phyloP scores from a whole-genome alignment of 2,797 vertebrate species.

The Urocyon cinereoargenteus region DNA sequence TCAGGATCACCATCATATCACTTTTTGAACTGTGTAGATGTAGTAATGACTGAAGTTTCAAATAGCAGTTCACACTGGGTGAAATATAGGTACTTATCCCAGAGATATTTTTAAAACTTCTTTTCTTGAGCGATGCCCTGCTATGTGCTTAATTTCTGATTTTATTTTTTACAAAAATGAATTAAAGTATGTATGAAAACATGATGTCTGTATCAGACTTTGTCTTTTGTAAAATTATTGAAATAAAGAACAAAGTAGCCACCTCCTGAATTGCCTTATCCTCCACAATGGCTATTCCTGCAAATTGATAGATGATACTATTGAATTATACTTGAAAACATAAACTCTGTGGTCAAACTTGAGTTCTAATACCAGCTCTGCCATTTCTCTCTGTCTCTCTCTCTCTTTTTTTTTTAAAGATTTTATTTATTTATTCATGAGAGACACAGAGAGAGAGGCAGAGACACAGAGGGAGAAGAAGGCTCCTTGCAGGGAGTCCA shows the following conservation, averaged over 20 bases:
- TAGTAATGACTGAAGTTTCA: not conserved
- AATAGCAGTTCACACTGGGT: not conserved
- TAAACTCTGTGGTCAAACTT: not conserved
- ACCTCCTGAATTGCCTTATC: not conserved
- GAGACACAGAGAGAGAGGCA: too few species aligned
- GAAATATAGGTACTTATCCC: not conserved
- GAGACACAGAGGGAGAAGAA: too few species aligned
- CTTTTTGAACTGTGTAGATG: not conserved
- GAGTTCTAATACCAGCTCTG: not conserved
- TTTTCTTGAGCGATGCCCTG: not conserved
- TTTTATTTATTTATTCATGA: too few species aligned
- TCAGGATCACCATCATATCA: constrained; percentile 10
- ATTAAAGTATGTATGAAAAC: not conserved
- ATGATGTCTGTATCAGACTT: not conserved
- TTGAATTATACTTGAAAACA: not conserved
- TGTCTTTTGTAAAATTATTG: not conserved
- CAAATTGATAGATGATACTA: not conserved
- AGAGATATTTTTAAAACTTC: not conserved
- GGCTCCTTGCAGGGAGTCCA: too few species aligned
- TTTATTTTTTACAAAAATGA: constrained; percentile 36
- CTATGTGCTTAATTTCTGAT: not conserved
- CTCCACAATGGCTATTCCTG: not conserved
- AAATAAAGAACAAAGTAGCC: not conserved
- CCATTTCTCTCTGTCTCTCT: not conserved
- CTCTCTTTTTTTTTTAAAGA: too few species aligned